These are phyloP conservation scores for Chloropsis cyanopogon DNA, from an alignment of 2,113 vertebrate genomes.

Conservation along the genomic window DNA sequence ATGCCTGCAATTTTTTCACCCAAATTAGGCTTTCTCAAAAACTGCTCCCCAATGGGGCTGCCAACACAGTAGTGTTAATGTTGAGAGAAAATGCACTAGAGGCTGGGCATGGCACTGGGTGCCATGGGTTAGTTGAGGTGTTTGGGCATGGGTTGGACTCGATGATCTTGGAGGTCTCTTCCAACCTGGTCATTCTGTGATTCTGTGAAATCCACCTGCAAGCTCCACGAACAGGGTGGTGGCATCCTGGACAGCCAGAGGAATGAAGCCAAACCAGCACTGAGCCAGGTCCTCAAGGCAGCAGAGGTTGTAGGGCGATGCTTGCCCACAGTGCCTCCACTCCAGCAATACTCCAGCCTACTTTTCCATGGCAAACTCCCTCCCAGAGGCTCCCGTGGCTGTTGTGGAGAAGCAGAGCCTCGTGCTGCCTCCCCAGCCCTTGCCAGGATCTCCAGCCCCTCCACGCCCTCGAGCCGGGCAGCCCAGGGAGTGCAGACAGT, in stretches of 20 bases:
- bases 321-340: neutral
- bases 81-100: neutral
- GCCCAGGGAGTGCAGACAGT: neutral
- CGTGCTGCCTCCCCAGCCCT: neutral
- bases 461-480: accelerated
- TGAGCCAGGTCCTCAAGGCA: neutral
- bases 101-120: too few species aligned
- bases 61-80: neutral
- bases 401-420: neutral
- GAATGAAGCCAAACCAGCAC: neutral
- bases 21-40: conserved; percentile 5
- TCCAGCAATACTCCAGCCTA: neutral
- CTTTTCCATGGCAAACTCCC: neutral
- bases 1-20: conserved; percentile 7
- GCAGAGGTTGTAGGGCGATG: neutral
- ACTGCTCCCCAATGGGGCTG: neutral
- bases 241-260: neutral
- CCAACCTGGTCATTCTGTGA: too few species aligned
- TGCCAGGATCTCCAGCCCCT: accelerated
- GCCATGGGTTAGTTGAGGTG: too few species aligned
- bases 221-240: neutral
- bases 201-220: neutral
- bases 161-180: too few species aligned
- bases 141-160: too few species aligned
- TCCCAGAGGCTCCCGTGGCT: neutral